Evolutionary conservation across 2,113 vertebrate species (phyloP).

Genomic region (Cephalopterus ornatus): DNA sequence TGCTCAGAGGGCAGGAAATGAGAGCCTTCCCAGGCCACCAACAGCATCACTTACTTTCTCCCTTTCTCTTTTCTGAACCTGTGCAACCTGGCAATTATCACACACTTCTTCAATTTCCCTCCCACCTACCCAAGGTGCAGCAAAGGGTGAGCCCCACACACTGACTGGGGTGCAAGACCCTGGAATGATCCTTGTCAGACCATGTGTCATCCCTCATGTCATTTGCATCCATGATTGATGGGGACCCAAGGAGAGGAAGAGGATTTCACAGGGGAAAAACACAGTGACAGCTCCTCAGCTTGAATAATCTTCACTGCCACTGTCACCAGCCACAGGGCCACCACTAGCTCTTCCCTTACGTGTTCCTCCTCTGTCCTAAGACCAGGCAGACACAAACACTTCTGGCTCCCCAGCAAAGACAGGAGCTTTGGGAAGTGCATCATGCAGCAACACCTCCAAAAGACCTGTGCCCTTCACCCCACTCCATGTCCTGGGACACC

Average conservation of each 20-base stretch:
- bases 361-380: background rate
- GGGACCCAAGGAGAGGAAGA: background rate
- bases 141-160: rapidly evolving
- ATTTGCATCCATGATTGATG: background rate
- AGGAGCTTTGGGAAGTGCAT: background rate
- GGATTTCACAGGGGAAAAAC: background rate
- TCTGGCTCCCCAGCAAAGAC: background rate
- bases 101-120: background rate
- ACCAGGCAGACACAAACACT: background rate
- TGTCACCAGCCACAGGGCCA: background rate
- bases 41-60: background rate
- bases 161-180: background rate
- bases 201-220: background rate
- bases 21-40: background rate
- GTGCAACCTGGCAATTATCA: background rate
- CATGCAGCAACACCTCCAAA: background rate
- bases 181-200: background rate
- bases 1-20: background rate
- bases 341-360: background rate
- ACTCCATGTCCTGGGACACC: background rate
- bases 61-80: background rate
- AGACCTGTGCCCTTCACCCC: background rate
- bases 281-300: background rate
- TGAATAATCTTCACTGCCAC: background rate
- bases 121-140: background rate